A percentile compares a stretch with the other conserved stretches of the same genome.
Evolutionary conservation across 2,888 invertebrate genomes (phyloP).

Genomic region (Eristalinus aeneus): DNA sequence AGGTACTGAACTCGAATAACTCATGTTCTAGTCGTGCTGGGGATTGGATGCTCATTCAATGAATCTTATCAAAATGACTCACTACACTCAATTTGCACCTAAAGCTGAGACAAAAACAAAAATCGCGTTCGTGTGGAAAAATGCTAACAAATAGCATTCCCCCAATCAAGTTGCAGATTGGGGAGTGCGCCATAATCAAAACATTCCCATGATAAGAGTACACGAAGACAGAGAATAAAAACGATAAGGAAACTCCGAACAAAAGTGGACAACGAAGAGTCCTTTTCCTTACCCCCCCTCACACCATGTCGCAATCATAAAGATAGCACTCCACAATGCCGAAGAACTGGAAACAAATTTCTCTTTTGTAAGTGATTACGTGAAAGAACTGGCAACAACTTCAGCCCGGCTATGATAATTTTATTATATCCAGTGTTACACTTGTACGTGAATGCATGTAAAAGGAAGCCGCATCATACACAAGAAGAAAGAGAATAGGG

Average conservation of each 20-base stretch:
- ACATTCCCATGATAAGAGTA: background rate
- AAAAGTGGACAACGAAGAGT: background rate
- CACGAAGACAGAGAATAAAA: background rate
- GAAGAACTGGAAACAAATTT: background rate
- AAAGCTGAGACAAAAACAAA: background rate
- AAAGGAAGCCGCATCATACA: background rate
- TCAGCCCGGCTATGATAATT: background rate
- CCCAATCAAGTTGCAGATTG: background rate
- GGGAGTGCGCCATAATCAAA: background rate
- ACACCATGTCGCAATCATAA: background rate
- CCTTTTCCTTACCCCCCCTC: background rate
- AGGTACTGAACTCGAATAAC: no score
- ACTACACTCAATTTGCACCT: background rate
- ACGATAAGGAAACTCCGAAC: background rate
- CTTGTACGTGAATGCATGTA: background rate
- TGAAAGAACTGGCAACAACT: background rate
- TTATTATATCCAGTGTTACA: constrained; percentile 19
- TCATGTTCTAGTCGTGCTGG: no score
- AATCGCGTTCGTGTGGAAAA: background rate
- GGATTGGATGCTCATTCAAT: background rate
- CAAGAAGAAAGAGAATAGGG: background rate
- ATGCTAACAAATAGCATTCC: background rate
- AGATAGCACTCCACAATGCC: background rate
- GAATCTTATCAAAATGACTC: background rate
- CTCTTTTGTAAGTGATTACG: constrained; percentile 6